Evolutionary conservation across 1,140 invertebrate genomes (phyloP).

Genomic region (Thaumetopoea pityocampa): DNA sequence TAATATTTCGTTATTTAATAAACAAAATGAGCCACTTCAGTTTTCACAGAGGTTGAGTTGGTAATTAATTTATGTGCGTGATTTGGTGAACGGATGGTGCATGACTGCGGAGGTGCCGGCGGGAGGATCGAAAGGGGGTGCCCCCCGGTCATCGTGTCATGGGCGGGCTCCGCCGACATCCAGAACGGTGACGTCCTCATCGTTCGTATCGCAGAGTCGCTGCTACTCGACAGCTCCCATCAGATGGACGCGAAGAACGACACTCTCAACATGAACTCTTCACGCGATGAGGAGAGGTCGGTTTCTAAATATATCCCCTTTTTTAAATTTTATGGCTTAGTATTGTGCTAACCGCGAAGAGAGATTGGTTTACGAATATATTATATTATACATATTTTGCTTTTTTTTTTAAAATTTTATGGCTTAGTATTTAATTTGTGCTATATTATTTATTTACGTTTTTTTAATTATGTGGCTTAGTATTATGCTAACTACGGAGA

Average conservation of each 20-base stretch:
- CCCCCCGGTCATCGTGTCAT: conserved; percentile 75
- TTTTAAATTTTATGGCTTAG: too few species aligned
- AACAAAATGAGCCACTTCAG: conserved; percentile 11
- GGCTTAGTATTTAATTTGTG: too few species aligned
- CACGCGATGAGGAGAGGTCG: conserved; percentile 45
- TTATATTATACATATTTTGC: too few species aligned
- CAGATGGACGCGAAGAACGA: conserved; percentile 39
- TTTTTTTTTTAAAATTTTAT: too few species aligned
- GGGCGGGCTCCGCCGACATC: conserved; percentile 79
- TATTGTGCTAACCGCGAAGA: too few species aligned
- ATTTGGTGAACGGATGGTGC: conserved; percentile 68
- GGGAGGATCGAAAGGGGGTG: conserved; percentile 64
- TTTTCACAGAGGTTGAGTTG: conserved; percentile 26
- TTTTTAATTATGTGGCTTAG: too few species aligned
- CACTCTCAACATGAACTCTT: conserved; percentile 40
- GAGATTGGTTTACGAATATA: too few species aligned
- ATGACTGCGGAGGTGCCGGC: conserved; percentile 71
- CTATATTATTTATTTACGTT: too few species aligned
- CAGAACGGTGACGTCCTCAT: conserved; percentile 82
- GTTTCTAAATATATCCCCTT: conserved; percentile 17
- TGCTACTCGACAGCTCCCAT: conserved; percentile 60
- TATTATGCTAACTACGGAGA: too few species aligned
- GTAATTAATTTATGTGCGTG: conserved; percentile 41
- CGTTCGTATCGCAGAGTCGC: conserved; percentile 80
- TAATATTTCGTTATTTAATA: conserved; percentile 4